Base-by-base conservation (phyloP, 2,888 invertebrate species). In the Harpalus rufipes region DNA sequence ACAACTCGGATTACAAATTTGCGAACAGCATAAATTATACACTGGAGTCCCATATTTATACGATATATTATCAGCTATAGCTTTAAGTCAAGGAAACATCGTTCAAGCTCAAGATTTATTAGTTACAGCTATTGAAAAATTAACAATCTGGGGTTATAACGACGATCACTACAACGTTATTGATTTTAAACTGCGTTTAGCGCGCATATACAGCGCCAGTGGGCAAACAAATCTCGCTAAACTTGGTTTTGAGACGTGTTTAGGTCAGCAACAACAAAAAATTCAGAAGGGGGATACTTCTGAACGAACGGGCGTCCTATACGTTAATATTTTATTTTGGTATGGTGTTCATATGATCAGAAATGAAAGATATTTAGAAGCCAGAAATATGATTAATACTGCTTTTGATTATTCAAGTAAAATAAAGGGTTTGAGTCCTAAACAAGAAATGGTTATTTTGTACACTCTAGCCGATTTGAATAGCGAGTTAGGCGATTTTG, bases 401-500 rank as follows among this genome's bases (percentile, higher is more conserved):
- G 91, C 91, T 14, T 91, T 91, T 86, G 89, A 89, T 58, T 89
- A 90, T 85, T 90, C 91, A 4, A 87, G 88, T 44, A 90, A 90
- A 87, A 89, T 91, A n/a, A 90, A 90, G 86, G 90, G 90, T 0
- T 86, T 91, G 16, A 89, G 89, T 72, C 91, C 91, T 0, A 90
- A 91, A 81, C 91, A 92, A 88, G 91, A 91, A 86, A 91, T 92
- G 91, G 91, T 92, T 7, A 91, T 92, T 51, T 87, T 92, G 58
- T 91, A 91, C 85, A 91, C 91, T 6, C 87, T 92, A 79, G 90
- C 91, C 0, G 91, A 91, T 85, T 86, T 91, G 41, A 90, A 91
- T 85, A 87, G 89, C 82, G 89, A 89, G 85, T 86, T 90, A 58
- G 90, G 89, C n/a, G 90, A 91, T 44, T 90, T 89, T 85, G 91